Evolutionary conservation across 2,888 invertebrate genomes (phyloP).

Genomic region (Apamea crenata): DNA sequence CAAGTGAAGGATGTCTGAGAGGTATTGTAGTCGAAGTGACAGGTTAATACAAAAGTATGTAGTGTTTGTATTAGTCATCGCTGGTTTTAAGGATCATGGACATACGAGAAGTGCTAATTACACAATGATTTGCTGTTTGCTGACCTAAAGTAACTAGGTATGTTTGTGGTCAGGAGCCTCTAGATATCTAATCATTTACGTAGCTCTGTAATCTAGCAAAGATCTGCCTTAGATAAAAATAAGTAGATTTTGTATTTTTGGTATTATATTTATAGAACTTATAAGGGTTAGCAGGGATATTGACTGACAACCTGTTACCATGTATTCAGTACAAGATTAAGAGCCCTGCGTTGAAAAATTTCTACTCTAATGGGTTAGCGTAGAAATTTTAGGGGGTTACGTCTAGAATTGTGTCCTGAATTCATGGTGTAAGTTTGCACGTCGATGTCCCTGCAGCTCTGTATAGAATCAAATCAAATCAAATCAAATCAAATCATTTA

Average conservation of each 20-base stretch:
- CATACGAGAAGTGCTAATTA: not conserved
- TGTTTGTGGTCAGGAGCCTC: not conserved
- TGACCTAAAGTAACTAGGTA: not conserved
- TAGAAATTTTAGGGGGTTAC: too few relatives aligned
- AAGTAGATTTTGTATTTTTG: not conserved
- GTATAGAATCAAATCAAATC: too few relatives aligned
- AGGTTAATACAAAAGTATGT: constrained; percentile 34
- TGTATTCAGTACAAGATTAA: too few relatives aligned
- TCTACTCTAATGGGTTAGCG: too few relatives aligned
- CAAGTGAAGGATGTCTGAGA: constrained; percentile 43
- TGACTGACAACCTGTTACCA: too few relatives aligned
- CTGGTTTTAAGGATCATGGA: constrained; percentile 9
- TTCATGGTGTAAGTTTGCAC: too few relatives aligned
- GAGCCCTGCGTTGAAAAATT: too few relatives aligned
- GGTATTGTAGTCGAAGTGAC: constrained; percentile 32
- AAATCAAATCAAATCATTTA: too few relatives aligned
- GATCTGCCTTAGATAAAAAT: not conserved
- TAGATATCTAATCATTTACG: not conserved
- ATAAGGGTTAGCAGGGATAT: too few relatives aligned
- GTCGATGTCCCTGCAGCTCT: too few relatives aligned
- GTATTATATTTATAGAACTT: too few relatives aligned
- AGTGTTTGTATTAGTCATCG: constrained; percentile 40
- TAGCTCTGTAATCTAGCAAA: not conserved
- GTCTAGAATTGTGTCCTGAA: too few relatives aligned
- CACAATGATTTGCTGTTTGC: not conserved